Percentiles rank a stretch among this genome's conserved stretches.
phyloP scores from a whole-genome alignment of 2,113 vertebrate species.

The Mus pahari region DNA sequence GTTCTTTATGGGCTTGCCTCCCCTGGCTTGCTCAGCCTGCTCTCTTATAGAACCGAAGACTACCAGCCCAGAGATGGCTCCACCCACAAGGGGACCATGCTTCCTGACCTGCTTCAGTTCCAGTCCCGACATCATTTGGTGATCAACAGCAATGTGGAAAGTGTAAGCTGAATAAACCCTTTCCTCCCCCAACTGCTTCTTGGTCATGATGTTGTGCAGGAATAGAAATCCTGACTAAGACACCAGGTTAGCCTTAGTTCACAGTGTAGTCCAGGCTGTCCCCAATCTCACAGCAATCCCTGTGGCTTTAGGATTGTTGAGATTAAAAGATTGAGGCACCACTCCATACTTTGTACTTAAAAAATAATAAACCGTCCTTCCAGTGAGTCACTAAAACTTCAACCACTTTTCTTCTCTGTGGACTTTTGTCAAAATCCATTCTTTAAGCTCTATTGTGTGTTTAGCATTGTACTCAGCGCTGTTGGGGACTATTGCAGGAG shows the following conservation, averaged over 20 bases:
- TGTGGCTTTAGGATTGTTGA: background rate
- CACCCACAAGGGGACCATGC: too few species aligned
- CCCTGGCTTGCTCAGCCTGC: too few species aligned
- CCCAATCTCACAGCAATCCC: background rate
- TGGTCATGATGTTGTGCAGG: too few species aligned
- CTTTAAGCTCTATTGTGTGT: slow-evolving; percentile 25
- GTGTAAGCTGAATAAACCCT: too few species aligned
- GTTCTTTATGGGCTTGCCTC: too few species aligned
- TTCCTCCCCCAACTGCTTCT: too few species aligned
- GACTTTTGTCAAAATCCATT: slow-evolving; percentile 41
- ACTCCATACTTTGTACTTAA: background rate
- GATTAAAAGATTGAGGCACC: background rate
- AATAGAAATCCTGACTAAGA: too few species aligned
- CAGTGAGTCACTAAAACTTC: slow-evolving; percentile 19
- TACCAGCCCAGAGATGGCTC: too few species aligned
- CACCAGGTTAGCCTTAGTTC: background rate
- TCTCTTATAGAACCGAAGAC: too few species aligned
- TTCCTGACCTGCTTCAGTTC: too few species aligned
- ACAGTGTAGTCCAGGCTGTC: background rate
- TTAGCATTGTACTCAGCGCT: slow-evolving; percentile 49
- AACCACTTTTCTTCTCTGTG: slow-evolving; percentile 17
- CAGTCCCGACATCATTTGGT: too few species aligned
- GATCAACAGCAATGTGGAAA: too few species aligned
- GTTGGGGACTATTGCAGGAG: background rate
- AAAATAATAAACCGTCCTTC: background rate